Base-by-base conservation (phyloP, 2,113 vertebrate genomes). In the Neomonachus schauinslandi region DNA sequence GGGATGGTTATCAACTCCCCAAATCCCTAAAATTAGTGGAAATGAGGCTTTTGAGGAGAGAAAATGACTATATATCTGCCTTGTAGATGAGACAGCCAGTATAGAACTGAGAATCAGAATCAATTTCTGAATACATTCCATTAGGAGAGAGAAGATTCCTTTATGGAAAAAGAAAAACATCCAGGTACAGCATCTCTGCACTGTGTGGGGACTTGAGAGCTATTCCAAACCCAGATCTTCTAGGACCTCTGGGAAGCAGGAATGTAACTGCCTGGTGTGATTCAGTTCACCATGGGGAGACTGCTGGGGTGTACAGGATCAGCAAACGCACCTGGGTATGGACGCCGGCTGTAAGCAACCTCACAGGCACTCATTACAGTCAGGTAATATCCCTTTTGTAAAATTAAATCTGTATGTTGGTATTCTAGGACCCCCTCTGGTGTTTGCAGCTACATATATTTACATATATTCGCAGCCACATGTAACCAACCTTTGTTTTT, bases 91-190 rank as follows among this genome's bases (percentile, higher is more conserved):
- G 36, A 80, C 36, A 10, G 65, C 24, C 5, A 63, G 12, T 6
- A 31, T 6, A 67, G 46, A 77, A 82, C 1, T 83, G 53, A 57
- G 49, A 83, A 67, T 59, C 18, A 61, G 51, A 51, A 59, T 49
- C 14, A n/a, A 13, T 31, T 98, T 98, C 94, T 97, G 97, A 98
- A 98, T 97, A 96, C 97, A 95, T 92, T 98, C 91, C 89, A 96
- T 77, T 94, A 69, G 1, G 15, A 97, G 95, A 0, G 0, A 97
- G 76, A 96, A 57, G 4, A 0, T 71, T 10, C 0, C 72, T 59
- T 96, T 93, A 9, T 10, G 16, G 19, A 28, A 36, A 11, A 69
- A 28, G 95, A 98, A 76, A 94, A 95, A 97, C 94, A 96, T 53
- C 76, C 97, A 98, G 93, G 96, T 49, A 36, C 2, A 97, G 28